Base-by-base conservation (phyloP, 2,888 invertebrate species). In the Polyommatus icarus region DNA sequence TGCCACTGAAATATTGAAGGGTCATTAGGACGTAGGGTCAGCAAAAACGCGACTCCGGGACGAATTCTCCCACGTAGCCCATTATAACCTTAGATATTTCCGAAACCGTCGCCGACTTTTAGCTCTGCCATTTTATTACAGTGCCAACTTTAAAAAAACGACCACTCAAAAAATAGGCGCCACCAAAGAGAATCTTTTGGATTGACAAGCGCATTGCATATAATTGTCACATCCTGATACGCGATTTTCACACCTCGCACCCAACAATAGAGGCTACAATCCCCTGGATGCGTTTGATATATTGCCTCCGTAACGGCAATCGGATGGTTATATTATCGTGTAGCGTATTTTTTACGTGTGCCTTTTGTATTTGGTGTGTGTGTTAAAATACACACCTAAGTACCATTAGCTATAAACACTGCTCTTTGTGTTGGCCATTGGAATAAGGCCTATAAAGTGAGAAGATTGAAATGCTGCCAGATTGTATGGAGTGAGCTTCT, bases 311-410 rank as follows among this genome's bases (percentile, higher is more conserved):
- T 76, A 81, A 76, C 83, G 78, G 85, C 90, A 89, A 87, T 85
- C 85, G 85, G 85, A 84, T 87, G 87, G 87, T 89, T 92, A 91
- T 91, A 90, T 90, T 90, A 87, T 84, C 85, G 87, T 90, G 90
- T 90, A 87, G 88, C 87, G 86, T 88, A 88, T 91, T 93, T 93
- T 93, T 93, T 93, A 90, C 84, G 80, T 83, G 84, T 84, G 85
- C 87, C 88, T 89, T 93, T 90, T 88, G 88, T 88, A 85, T 85
- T 88, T 83, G 88, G 88, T 88, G 85, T 89, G 87, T 91, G 93
- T 94, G 93, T 94, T 93, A 94, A 93, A 93, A 94, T 93, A 92
- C 92, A 91, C 93, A 93, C 93, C 93, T 93, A 91, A 92, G 88
- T 89, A 93, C 92, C 91, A 93, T 94, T 92, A 92, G 90, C 92